Evolutionary conservation across 1,140 invertebrate genomes (phyloP).

Genomic region (Halesus radiatus): DNA sequence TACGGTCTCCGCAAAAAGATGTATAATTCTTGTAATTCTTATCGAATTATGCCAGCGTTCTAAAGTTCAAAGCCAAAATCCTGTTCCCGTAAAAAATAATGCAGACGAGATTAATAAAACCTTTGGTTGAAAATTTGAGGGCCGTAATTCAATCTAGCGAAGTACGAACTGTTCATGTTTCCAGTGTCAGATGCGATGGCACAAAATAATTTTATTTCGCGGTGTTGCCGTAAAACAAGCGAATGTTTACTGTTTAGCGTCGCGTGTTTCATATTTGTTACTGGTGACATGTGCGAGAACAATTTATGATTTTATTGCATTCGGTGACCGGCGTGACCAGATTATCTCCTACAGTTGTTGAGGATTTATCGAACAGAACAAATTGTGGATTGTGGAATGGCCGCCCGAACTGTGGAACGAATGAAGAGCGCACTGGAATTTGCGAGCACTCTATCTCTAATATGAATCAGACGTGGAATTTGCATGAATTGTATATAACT

Average conservation of each 20-base stretch:
- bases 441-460: background rate
- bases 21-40: too few species aligned
- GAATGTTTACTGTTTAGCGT: background rate
- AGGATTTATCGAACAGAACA: background rate
- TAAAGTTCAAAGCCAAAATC: too few species aligned
- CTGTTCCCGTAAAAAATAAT: too few species aligned
- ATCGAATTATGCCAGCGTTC: too few species aligned
- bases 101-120: too few species aligned
- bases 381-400: background rate
- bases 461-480: slow-evolving; percentile 9
- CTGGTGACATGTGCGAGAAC: background rate
- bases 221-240: background rate
- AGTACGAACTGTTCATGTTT: too few species aligned
- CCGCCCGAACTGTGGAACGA: background rate
- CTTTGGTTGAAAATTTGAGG: too few species aligned
- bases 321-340: background rate
- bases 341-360: background rate
- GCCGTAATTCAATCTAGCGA: too few species aligned
- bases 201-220: too few species aligned
- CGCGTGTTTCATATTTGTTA: background rate
- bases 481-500: slow-evolving; percentile 21
- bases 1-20: too few species aligned
- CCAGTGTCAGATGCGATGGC: too few species aligned
- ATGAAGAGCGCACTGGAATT: slow-evolving; percentile 22
- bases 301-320: slow-evolving; percentile 33